These are phyloP conservation scores for Lycodopsis pacificus DNA, from an alignment of 2,797 vertebrate genomes.

Conservation along the genomic window DNA sequence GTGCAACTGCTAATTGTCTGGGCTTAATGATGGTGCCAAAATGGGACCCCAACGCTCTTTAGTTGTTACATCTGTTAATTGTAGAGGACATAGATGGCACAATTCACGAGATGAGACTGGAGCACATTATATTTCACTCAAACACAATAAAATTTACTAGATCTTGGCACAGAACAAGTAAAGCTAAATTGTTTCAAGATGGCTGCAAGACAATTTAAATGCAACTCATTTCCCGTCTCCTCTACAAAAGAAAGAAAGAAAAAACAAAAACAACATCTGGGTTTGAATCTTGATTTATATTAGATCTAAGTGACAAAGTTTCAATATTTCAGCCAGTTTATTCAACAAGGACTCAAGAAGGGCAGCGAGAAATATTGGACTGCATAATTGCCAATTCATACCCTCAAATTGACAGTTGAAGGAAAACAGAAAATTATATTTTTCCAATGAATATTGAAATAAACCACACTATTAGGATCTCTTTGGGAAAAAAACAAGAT, in stretches of 20 bases:
- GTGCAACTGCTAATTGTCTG: slow-evolving; percentile 79
- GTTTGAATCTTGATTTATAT: slow-evolving; percentile 69
- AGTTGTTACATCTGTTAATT: slow-evolving; percentile 78
- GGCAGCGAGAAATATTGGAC: slow-evolving; percentile 76
- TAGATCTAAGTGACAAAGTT: slow-evolving; percentile 75
- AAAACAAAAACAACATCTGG: slow-evolving; percentile 30
- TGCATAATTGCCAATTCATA: slow-evolving; percentile 84
- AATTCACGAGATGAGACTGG: slow-evolving; percentile 75
- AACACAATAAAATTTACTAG: slow-evolving; percentile 75
- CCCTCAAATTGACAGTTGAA: slow-evolving; percentile 79
- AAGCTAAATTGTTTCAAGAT: slow-evolving; percentile 73
- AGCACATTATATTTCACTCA: slow-evolving; percentile 78
- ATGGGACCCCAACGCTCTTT: slow-evolving; percentile 61
- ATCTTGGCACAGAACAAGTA: slow-evolving; percentile 70
- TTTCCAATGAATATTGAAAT: slow-evolving; percentile 83
- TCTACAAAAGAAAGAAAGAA: slow-evolving; percentile 46
- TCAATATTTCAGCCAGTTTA: slow-evolving; percentile 77
- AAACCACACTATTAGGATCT: slow-evolving; percentile 81
- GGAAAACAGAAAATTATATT: slow-evolving; percentile 82
- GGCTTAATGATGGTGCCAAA: slow-evolving; percentile 72
- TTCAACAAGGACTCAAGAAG: slow-evolving; percentile 75
- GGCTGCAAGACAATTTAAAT: slow-evolving; percentile 68
- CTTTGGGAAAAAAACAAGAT: slow-evolving; percentile 70
- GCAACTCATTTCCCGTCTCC: slow-evolving; percentile 68
- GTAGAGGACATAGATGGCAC: slow-evolving; percentile 74